Evolutionary conservation across 2,888 invertebrate genomes (phyloP).

Genomic region (Silvanus unidentatus): DNA sequence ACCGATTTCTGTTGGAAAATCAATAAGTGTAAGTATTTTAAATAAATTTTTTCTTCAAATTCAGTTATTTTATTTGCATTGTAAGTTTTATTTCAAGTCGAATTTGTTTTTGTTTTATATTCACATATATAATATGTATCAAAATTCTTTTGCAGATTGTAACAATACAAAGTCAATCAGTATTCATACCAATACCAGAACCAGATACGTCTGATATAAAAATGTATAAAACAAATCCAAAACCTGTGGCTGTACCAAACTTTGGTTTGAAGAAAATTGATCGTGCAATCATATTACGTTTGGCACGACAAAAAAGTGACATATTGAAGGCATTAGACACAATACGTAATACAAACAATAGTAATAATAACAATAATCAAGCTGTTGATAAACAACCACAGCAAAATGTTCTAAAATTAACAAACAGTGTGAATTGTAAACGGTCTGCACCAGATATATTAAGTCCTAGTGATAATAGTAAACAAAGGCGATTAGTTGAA

Average conservation of each 20-base stretch:
- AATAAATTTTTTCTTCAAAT: too few species aligned
- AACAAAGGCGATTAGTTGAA: conserved; percentile 36
- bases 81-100: too few species aligned
- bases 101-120: too few species aligned
- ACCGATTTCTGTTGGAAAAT: conserved; percentile 12
- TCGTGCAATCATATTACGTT: conserved; percentile 49
- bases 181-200: conserved; percentile 36
- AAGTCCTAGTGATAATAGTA: conserved; percentile 31
- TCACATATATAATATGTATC: too few species aligned
- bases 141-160: too few species aligned
- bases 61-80: too few species aligned
- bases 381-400: conserved; percentile 24
- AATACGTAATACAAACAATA: conserved; percentile 26
- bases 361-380: conserved; percentile 15
- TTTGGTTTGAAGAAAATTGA: conserved; percentile 55
- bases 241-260: conserved; percentile 55
- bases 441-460: conserved; percentile 33
- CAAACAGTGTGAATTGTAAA: conserved; percentile 33
- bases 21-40: conserved; percentile 9
- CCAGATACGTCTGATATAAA: conserved; percentile 30
- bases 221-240: conserved; percentile 52
- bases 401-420: conserved; percentile 33
- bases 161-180: conserved; percentile 30
- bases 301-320: conserved; percentile 40
- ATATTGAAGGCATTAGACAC: conserved; percentile 36